These are phyloP conservation scores for Lepus americanus DNA, from an alignment of 2,113 vertebrate genomes.

Conservation along the genomic window DNA sequence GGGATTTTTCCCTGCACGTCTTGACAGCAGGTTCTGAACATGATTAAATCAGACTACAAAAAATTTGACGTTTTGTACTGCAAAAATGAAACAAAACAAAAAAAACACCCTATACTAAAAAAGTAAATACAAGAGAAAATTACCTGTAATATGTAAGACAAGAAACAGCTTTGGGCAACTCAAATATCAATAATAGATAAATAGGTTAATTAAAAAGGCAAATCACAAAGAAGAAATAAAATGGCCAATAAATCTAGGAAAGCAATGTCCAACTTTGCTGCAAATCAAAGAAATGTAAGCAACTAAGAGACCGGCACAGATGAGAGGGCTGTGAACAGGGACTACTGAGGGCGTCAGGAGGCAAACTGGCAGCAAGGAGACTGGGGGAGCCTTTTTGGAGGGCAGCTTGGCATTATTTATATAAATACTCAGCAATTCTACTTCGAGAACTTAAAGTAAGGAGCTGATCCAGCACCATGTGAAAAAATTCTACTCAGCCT, in stretches of 20 bases:
- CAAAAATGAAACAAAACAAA: background rate
- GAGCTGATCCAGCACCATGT: background rate
- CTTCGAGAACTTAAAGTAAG: constrained; percentile 44
- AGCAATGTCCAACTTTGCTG: background rate
- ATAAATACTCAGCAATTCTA: constrained; percentile 30
- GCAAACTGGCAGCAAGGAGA: background rate
- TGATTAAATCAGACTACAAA: constrained; percentile 32
- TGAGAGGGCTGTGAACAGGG: background rate
- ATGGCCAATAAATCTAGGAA: constrained; percentile 9
- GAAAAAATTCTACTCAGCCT: background rate
- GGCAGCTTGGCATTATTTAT: background rate
- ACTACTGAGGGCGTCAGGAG: background rate
- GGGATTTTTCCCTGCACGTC: background rate
- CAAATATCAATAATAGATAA: background rate
- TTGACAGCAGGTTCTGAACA: constrained; percentile 6
- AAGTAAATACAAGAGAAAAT: constrained; percentile 8
- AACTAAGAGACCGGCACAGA: background rate
- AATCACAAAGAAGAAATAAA: constrained; percentile 35
- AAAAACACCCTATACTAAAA: background rate
- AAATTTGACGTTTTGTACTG: background rate
- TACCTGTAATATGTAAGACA: background rate
- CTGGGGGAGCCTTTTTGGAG: background rate
- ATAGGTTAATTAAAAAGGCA: constrained; percentile 2
- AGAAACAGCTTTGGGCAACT: constrained; percentile 18
- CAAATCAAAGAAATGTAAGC: constrained; percentile 4